Evolutionary conservation across 1,140 invertebrate genomes (phyloP).

Genomic region (Nylanderia fulva): DNA sequence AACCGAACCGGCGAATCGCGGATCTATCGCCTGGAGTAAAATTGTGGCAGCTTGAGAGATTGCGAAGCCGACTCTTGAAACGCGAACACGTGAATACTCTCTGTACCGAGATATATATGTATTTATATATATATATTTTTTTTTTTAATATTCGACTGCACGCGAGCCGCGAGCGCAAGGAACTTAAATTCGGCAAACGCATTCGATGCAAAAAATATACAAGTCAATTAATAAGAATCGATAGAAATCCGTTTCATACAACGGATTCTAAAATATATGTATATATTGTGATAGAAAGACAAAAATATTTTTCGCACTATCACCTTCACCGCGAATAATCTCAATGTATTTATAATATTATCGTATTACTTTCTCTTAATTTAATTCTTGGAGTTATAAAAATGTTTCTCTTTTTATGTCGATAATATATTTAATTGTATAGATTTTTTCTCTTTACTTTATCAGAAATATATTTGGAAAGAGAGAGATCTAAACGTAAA

Average conservation of each 20-base stretch:
- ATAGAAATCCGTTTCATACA: neutral
- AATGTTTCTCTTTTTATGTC: neutral
- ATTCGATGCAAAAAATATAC: constrained; percentile 12
- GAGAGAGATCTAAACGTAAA: neutral
- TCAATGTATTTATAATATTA: neutral
- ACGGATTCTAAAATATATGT: neutral
- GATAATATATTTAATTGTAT: constrained; percentile 3
- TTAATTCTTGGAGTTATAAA: neutral
- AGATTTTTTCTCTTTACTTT: neutral
- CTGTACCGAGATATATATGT: constrained; percentile 12
- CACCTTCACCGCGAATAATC: neutral
- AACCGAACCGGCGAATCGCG: constrained; percentile 12
- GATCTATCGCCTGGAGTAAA: neutral
- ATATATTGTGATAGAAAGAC: neutral
- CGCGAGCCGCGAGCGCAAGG: constrained; percentile 26
- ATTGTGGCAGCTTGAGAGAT: constrained; percentile 24
- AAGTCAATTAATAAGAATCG: constrained; percentile 18
- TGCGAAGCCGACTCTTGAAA: constrained; percentile 6
- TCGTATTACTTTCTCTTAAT: neutral
- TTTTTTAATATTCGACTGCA: constrained; percentile 21
- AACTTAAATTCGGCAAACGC: constrained; percentile 61
- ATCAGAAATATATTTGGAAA: neutral
- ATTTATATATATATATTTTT: no score
- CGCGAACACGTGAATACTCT: constrained; percentile 25
- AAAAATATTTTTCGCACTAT: neutral